Conservation (phyloP, 1,140 invertebrate genomes). For the Drosophila varians region DNA sequence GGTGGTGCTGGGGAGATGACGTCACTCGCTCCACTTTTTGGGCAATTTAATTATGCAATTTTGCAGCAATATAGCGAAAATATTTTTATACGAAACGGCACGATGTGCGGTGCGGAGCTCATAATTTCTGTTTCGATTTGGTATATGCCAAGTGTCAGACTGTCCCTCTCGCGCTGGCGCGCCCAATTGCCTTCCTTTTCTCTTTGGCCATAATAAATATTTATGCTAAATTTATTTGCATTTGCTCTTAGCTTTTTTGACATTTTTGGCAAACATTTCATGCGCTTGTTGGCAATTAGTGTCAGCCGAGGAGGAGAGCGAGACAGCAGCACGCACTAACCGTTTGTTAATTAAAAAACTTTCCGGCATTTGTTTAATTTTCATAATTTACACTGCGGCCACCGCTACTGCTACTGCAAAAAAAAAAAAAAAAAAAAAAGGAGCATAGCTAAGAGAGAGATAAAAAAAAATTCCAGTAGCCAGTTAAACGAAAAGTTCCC, state of each 20-base stretch:
- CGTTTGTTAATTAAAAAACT: conserved; percentile 76
- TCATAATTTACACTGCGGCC: conserved; percentile 69
- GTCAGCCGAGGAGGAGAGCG: conserved; percentile 18
- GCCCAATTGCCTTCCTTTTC: neutral
- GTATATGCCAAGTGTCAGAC: conserved; percentile 72
- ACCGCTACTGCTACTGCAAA: conserved; percentile 34
- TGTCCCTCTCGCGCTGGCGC: too few relatives aligned
- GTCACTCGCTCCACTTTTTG: conserved; percentile 72
- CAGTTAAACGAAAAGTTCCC: conserved; percentile 62
- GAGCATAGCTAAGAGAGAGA: neutral
- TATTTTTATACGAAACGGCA: conserved; percentile 1
- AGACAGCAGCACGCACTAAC: conserved; percentile 38
- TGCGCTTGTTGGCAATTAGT: conserved; percentile 57
- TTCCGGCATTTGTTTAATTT: conserved; percentile 74
- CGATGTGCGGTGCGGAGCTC: conserved; percentile 40
- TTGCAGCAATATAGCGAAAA: conserved; percentile 3
- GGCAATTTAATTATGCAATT: conserved; percentile 78
- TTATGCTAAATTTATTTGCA: conserved; percentile 66
- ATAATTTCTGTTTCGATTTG: conserved; percentile 73
- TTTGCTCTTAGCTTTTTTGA: conserved; percentile 60
- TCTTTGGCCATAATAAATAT: conserved; percentile 52
- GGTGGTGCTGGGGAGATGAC: conserved; percentile 3
- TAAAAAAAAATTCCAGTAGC: conserved; percentile 27
- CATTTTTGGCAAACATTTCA: conserved; percentile 58
- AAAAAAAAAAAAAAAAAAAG: conserved; percentile 6